These are phyloP conservation scores for Carettochelys insculpta DNA, from an alignment of 2,113 vertebrate genomes.

Conservation along the genomic window DNA sequence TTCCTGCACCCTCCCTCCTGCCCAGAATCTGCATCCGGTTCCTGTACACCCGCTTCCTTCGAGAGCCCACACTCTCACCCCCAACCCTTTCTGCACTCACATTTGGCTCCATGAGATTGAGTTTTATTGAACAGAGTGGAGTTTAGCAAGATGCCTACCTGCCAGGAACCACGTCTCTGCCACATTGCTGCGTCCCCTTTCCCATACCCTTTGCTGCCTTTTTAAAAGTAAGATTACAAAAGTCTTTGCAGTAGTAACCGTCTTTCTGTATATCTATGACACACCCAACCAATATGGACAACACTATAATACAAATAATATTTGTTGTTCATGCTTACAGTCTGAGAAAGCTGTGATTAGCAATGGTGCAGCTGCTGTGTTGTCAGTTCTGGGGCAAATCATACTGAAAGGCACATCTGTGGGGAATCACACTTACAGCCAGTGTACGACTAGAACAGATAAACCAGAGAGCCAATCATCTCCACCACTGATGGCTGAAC, in stretches of 20 bases:
- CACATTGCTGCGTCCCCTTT: background rate
- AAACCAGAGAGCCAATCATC: slow-evolving; percentile 19
- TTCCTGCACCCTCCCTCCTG: too few species aligned
- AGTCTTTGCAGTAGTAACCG: background rate
- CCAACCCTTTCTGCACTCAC: too few species aligned
- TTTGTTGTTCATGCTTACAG: background rate
- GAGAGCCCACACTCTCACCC: too few species aligned
- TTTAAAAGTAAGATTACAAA: background rate
- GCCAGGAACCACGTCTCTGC: background rate
- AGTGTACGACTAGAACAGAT: background rate
- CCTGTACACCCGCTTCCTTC: too few species aligned
- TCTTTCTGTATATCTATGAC: background rate
- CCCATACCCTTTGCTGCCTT: background rate
- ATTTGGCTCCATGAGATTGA: background rate
- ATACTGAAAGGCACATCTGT: background rate
- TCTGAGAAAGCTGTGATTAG: accelerated
- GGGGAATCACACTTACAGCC: slow-evolving; percentile 15
- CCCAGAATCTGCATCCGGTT: too few species aligned
- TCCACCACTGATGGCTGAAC: slow-evolving; percentile 21
- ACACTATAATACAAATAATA: background rate
- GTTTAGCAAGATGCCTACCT: background rate
- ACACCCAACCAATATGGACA: background rate
- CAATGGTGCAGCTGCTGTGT: background rate
- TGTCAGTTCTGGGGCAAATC: background rate
- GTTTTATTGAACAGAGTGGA: background rate